These are phyloP conservation scores for Theonella swinhoei DNA, from an alignment of 37 sponge, comb jelly and placozoan species.

Conservation along the genomic window DNA sequence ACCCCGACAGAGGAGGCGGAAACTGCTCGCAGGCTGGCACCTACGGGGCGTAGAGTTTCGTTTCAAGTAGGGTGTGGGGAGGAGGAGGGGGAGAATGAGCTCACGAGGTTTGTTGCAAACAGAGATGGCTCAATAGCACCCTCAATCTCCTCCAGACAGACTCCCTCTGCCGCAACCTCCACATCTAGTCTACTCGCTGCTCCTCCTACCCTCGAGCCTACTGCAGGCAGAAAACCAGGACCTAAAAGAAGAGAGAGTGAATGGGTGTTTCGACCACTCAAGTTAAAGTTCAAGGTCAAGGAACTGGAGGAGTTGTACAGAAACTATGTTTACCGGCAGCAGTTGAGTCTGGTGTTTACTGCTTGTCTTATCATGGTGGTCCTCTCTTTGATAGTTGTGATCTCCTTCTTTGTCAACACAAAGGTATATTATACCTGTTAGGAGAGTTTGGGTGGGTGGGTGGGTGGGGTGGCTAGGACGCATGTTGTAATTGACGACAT, in stretches of 20 bases:
- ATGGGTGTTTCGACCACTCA: slow-evolving; percentile 52
- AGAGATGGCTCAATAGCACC: too few species aligned
- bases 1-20: too few species aligned
- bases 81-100: too few species aligned
- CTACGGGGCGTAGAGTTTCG: background rate
- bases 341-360: slow-evolving; percentile 20
- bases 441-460: too few species aligned
- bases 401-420: slow-evolving; percentile 9
- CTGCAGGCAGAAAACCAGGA: background rate
- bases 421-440: slow-evolving; percentile 23
- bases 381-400: slow-evolving; percentile 5
- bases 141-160: slow-evolving; percentile 2
- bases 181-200: background rate
- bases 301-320: slow-evolving; percentile 59
- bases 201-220: too few species aligned
- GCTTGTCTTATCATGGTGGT: slow-evolving; percentile 26
- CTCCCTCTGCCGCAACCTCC: background rate
- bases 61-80: too few species aligned
- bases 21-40: too few species aligned
- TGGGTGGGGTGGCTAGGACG: too few species aligned
- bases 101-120: too few species aligned
- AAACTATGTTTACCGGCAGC: slow-evolving; percentile 21
- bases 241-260: slow-evolving; percentile 18
- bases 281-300: slow-evolving; percentile 56
- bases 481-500: too few species aligned